Evolutionary conservation across 1,140 invertebrate species (phyloP).

Genomic region (Drosophila bocki): DNA sequence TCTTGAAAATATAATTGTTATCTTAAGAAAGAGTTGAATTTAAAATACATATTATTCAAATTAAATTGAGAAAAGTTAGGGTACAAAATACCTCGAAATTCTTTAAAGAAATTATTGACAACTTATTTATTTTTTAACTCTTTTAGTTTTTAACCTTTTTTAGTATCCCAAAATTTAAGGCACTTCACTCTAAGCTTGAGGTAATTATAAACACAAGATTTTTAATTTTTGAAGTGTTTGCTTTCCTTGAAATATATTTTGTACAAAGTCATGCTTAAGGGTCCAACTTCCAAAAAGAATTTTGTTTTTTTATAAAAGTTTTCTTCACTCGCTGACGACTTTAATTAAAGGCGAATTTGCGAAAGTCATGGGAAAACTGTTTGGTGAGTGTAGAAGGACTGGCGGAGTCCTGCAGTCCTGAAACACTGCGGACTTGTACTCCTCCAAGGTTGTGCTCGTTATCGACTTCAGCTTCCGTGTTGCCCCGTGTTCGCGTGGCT

Average conservation of each 20-base stretch:
- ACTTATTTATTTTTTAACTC: too few relatives aligned
- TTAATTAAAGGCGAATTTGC: conserved; percentile 37
- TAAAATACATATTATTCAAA: too few relatives aligned
- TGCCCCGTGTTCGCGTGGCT: conserved; percentile 38
- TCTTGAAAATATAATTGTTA: too few relatives aligned
- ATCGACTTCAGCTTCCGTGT: conserved; percentile 76
- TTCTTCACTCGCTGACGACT: conserved; percentile 13
- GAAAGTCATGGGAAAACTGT: conserved; percentile 23
- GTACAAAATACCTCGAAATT: not conserved
- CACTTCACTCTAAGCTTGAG: not conserved
- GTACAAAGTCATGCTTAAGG: conserved; percentile 6
- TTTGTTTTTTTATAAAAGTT: conserved; percentile 17
- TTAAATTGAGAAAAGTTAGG: not conserved
- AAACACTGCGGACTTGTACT: conserved; percentile 3
- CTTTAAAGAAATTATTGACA: too few relatives aligned
- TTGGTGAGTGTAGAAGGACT: conserved; percentile 14
- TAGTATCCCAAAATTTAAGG: not conserved
- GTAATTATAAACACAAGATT: conserved; percentile 7
- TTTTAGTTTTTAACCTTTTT: too few relatives aligned
- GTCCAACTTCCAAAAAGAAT: conserved; percentile 6
- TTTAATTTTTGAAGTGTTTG: not conserved
- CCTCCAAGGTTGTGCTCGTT: conserved; percentile 74
- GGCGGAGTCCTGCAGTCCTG: not conserved
- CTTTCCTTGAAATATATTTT: not conserved
- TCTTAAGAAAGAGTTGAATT: not conserved